phyloP scores from a whole-genome alignment of 2,797 vertebrate species.

The Bovichtus diacanthus region DNA sequence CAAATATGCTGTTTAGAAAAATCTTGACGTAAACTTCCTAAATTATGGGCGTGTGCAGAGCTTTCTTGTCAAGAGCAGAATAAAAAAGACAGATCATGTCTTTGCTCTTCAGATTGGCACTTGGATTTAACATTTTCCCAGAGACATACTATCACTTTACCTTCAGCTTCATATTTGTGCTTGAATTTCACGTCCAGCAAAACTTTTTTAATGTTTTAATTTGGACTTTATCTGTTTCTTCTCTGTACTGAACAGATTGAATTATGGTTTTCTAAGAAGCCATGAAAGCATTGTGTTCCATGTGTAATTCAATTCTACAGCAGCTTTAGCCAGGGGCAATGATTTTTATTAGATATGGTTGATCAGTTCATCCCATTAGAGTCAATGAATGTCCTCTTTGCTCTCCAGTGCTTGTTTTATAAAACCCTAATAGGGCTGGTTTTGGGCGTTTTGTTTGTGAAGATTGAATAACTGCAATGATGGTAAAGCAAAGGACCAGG shows the following conservation, averaged over 20 bases:
- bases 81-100: neutral
- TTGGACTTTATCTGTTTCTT: constrained; percentile 86
- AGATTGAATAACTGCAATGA: constrained; percentile 85
- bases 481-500: constrained; percentile 72
- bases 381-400: constrained; percentile 89
- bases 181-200: constrained; percentile 56
- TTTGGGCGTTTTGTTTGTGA: constrained; percentile 82
- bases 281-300: constrained; percentile 89
- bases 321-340: constrained; percentile 87
- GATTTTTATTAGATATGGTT: constrained; percentile 91
- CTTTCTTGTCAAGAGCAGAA: neutral
- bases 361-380: constrained; percentile 91
- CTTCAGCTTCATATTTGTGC: constrained; percentile 26
- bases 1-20: neutral
- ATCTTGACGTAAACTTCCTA: neutral
- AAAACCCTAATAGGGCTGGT: constrained; percentile 86
- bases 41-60: neutral
- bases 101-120: neutral
- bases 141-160: constrained; percentile 9
- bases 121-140: neutral
- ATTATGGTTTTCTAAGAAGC: constrained; percentile 91
- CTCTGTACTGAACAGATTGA: constrained; percentile 85
- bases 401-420: constrained; percentile 87
- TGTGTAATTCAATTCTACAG: constrained; percentile 86
- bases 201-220: constrained; percentile 81